Conservation (phyloP, 1,140 invertebrate genomes). For the Homarus americanus region DNA sequence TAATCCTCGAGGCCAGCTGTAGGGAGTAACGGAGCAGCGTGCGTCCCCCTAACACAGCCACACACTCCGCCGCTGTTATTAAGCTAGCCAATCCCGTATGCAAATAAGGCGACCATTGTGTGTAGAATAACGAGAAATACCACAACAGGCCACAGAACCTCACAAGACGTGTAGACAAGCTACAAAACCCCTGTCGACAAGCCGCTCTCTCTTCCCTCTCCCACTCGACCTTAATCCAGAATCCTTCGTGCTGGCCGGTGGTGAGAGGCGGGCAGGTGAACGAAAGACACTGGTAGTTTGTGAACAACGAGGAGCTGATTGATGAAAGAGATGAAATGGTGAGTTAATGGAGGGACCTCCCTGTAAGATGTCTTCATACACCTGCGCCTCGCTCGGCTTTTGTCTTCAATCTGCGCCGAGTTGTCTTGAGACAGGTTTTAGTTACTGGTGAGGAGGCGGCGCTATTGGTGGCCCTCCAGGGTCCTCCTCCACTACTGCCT, state of each 20-base stretch:
- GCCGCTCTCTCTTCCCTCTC: neutral
- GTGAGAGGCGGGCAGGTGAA: neutral
- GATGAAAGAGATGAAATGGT: conserved; percentile 65
- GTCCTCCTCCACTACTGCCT: too few species aligned
- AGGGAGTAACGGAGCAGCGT: too few species aligned
- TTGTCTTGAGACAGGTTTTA: neutral
- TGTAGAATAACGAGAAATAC: conserved; percentile 64
- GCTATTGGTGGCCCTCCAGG: neutral
- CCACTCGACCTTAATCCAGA: neutral
- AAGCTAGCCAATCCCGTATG: conserved; percentile 60
- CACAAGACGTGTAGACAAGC: conserved; percentile 60
- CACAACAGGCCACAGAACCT: conserved; percentile 55
- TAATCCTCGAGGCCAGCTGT: too few species aligned
- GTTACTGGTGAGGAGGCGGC: too few species aligned
- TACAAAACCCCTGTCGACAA: conserved; percentile 59
- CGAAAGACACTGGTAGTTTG: neutral
- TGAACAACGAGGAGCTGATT: conserved; percentile 53
- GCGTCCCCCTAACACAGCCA: too few species aligned
- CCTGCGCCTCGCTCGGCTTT: conserved; percentile 21
- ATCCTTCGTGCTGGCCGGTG: neutral
- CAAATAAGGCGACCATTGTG: conserved; percentile 54
- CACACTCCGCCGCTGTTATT: conserved; percentile 31
- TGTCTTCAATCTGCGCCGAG: neutral
- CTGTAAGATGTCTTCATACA: conserved; percentile 63
- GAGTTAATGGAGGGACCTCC: conserved; percentile 61